These are phyloP conservation scores for Phalacrocorax carbo DNA, from an alignment of 2,113 vertebrate genomes.

Conservation along the genomic window DNA sequence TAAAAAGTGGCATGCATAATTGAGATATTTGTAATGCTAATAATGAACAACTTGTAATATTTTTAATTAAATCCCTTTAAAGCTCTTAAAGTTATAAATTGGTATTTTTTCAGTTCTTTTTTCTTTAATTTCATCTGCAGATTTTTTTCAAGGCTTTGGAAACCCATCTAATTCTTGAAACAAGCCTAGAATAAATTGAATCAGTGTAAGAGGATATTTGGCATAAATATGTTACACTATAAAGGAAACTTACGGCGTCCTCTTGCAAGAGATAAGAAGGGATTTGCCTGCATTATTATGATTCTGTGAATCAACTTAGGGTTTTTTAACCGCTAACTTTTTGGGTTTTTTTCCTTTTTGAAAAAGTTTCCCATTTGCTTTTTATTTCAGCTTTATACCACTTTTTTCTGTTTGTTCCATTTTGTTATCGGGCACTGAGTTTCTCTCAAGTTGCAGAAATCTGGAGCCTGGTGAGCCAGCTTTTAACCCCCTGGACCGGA, in stretches of 20 bases:
- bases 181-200: constrained; percentile 68
- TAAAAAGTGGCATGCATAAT: not conserved
- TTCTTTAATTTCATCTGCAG: constrained; percentile 30
- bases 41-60: constrained; percentile 57
- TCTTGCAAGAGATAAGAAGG: constrained; percentile 22
- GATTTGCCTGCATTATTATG: not conserved
- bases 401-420: not conserved
- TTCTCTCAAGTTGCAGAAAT: not conserved
- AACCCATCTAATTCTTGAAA: constrained; percentile 66
- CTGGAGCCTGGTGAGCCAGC: not conserved
- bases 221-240: constrained; percentile 53
- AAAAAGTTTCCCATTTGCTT: not conserved
- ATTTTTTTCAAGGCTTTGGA: constrained; percentile 42
- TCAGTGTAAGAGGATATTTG: constrained; percentile 68
- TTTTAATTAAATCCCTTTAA: constrained; percentile 70
- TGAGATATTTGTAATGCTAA: constrained; percentile 39
- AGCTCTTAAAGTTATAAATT: constrained; percentile 62
- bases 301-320: not conserved
- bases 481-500: not conserved
- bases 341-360: not conserved
- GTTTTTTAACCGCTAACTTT: not conserved
- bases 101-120: constrained; percentile 49
- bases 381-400: not conserved
- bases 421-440: not conserved
- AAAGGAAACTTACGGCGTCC: constrained; percentile 24